phyloP scores from a whole-genome alignment of 1,140 invertebrate species.

The Drosophila sp. region DNA sequence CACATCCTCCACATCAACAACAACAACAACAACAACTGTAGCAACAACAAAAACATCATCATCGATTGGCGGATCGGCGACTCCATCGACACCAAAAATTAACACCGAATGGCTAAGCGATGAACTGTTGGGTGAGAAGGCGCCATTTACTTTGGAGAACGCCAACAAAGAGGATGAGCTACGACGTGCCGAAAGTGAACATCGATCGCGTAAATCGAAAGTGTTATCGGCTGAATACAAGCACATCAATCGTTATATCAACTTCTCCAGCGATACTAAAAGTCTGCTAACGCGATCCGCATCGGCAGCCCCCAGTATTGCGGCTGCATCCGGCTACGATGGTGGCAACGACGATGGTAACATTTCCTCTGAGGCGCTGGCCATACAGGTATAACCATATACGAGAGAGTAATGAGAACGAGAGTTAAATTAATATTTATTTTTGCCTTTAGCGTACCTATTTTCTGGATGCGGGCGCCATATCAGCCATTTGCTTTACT shows the following conservation, averaged over 20 bases:
- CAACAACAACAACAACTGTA: neutral
- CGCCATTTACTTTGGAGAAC: slow-evolving; percentile 75
- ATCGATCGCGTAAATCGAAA: slow-evolving; percentile 77
- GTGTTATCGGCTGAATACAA: slow-evolving; percentile 77
- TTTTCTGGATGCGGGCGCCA: slow-evolving; percentile 87
- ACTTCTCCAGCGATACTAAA: slow-evolving; percentile 78
- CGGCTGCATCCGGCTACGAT: slow-evolving; percentile 49
- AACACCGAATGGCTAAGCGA: slow-evolving; percentile 65
- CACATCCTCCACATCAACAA: slow-evolving; percentile 2
- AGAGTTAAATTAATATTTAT: neutral
- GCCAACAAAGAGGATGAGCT: slow-evolving; percentile 77
- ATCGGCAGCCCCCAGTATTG: slow-evolving; percentile 57
- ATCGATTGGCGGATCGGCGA: slow-evolving; percentile 34
- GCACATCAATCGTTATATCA: slow-evolving; percentile 80
- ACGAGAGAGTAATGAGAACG: too few species aligned
- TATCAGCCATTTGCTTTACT: slow-evolving; percentile 89
- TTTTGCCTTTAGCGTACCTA: slow-evolving; percentile 63
- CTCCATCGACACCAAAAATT: slow-evolving; percentile 68
- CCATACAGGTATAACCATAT: slow-evolving; percentile 59
- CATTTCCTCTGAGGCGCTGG: slow-evolving; percentile 77
- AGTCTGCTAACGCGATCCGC: slow-evolving; percentile 73
- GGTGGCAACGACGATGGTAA: slow-evolving; percentile 68
- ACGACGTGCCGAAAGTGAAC: slow-evolving; percentile 68
- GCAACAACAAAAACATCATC: slow-evolving; percentile 2
- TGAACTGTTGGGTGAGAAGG: slow-evolving; percentile 58